Percentiles rank a stretch among this genome's conserved stretches.
phyloP scores from a whole-genome alignment of 2,888 invertebrate species.

The Dicranocentrus wangi region DNA sequence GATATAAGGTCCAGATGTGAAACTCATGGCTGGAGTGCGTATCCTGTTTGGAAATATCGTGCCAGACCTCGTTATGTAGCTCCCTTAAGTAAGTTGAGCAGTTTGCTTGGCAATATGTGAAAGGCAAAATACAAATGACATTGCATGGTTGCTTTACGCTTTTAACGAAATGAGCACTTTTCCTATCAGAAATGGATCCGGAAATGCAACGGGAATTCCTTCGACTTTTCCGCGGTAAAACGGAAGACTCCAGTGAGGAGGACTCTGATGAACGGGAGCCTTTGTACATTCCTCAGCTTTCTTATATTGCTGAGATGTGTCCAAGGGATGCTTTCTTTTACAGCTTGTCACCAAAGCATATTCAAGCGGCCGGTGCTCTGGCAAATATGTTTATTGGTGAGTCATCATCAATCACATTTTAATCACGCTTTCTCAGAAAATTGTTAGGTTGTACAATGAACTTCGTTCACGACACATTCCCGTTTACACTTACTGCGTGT shows the following conservation, averaged over 20 bases:
- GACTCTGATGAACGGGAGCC: constrained; percentile 27
- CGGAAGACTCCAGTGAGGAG: constrained; percentile 28
- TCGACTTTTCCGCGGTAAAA: constrained; percentile 36
- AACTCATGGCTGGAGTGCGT: constrained; percentile 48
- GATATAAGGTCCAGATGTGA: constrained; percentile 31
- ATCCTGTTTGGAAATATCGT: constrained; percentile 53
- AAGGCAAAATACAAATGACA: too few species aligned
- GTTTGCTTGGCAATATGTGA: too few species aligned
- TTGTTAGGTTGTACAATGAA: too few species aligned
- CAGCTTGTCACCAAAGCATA: constrained; percentile 45
- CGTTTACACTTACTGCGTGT: too few species aligned
- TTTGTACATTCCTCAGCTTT: constrained; percentile 10
- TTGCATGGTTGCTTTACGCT: neutral
- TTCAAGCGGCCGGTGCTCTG: neutral
- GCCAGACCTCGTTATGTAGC: constrained; percentile 42
- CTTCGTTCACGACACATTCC: too few species aligned
- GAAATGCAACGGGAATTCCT: constrained; percentile 50
- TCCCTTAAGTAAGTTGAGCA: constrained; percentile 33
- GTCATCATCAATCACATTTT: too few species aligned
- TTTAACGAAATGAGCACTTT: neutral
- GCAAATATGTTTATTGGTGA: constrained; percentile 31
- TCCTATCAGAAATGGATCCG: constrained; percentile 17
- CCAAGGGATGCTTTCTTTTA: constrained; percentile 60
- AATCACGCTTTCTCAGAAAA: too few species aligned
- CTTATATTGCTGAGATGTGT: constrained; percentile 48